A percentile compares a stretch with the other conserved stretches of the same genome.
Conservation (phyloP, 2,888 invertebrate genomes). For the Drosophila histrio region DNA sequence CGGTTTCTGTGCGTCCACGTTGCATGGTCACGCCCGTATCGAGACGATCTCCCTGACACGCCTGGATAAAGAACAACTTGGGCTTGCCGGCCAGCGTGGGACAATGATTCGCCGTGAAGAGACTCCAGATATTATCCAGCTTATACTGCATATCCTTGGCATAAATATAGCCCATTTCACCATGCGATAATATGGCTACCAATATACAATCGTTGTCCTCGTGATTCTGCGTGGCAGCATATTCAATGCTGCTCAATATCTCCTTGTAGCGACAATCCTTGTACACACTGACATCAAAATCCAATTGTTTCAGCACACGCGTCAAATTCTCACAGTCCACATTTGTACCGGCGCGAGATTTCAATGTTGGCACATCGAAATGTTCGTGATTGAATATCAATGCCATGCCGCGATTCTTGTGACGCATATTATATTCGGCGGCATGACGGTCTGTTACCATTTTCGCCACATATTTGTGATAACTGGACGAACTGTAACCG, state of each 20-base stretch:
- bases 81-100: constrained; percentile 94
- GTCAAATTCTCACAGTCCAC: constrained; percentile 92
- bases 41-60: constrained; percentile 94
- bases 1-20: constrained; percentile 87
- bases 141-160: constrained; percentile 93
- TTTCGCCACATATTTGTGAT: constrained; percentile 81
- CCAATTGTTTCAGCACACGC: constrained; percentile 87
- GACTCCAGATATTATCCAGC: constrained; percentile 91
- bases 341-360: constrained; percentile 92
- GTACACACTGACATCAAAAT: constrained; percentile 90
- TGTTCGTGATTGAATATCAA: constrained; percentile 95
- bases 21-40: constrained; percentile 90
- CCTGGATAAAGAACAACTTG: constrained; percentile 91
- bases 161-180: constrained; percentile 94
- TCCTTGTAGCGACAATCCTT: constrained; percentile 89
- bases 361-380: constrained; percentile 90
- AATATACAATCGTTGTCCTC: constrained; percentile 92
- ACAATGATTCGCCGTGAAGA: constrained; percentile 92
- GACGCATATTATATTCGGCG: constrained; percentile 93
- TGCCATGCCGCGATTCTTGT: constrained; percentile 91
- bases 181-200: constrained; percentile 94
- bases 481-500: constrained; percentile 74
- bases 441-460: constrained; percentile 89
- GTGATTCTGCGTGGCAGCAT: constrained; percentile 92
- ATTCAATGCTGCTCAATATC: constrained; percentile 87